Conservation (phyloP, 2,113 vertebrate genomes). For the Embiotoca jacksoni region DNA sequence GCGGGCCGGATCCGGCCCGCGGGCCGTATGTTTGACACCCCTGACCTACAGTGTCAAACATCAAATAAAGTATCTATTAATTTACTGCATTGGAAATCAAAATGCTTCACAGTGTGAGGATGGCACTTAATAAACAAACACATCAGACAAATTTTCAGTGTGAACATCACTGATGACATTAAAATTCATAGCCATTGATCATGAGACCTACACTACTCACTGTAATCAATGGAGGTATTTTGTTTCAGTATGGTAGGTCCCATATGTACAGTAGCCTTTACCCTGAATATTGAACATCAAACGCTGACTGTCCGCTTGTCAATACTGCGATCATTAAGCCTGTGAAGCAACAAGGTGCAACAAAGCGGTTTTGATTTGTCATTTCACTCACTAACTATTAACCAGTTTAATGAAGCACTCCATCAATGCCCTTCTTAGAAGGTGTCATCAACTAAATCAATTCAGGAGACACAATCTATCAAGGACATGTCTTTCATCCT, state of each 20-base stretch:
- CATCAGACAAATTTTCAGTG: neutral
- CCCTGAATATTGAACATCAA: slow-evolving; percentile 1
- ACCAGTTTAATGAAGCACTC: slow-evolving; percentile 26
- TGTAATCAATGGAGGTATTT: slow-evolving; percentile 46
- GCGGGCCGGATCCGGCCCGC: too few species aligned
- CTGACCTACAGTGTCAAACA: neutral
- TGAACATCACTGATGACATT: neutral
- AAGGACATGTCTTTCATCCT: neutral
- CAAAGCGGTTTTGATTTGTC: neutral
- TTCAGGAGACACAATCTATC: slow-evolving; percentile 6
- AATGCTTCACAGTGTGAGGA: neutral
- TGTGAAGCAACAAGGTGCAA: slow-evolving; percentile 9
- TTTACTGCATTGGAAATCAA: neutral
- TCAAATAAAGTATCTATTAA: neutral
- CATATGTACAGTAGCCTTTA: slow-evolving; percentile 9
- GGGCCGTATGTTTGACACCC: too few species aligned
- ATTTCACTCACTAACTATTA: slow-evolving; percentile 14
- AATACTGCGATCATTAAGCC: slow-evolving; percentile 32
- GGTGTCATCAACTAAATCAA: slow-evolving; percentile 10
- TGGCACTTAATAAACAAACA: slow-evolving; percentile 10
- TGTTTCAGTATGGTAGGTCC: neutral
- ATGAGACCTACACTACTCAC: neutral
- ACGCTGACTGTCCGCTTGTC: neutral
- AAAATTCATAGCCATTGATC: slow-evolving; percentile 36
- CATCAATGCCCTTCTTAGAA: neutral